phyloP scores from a whole-genome alignment of 2,888 invertebrate genomes.

The Arge pagana region DNA sequence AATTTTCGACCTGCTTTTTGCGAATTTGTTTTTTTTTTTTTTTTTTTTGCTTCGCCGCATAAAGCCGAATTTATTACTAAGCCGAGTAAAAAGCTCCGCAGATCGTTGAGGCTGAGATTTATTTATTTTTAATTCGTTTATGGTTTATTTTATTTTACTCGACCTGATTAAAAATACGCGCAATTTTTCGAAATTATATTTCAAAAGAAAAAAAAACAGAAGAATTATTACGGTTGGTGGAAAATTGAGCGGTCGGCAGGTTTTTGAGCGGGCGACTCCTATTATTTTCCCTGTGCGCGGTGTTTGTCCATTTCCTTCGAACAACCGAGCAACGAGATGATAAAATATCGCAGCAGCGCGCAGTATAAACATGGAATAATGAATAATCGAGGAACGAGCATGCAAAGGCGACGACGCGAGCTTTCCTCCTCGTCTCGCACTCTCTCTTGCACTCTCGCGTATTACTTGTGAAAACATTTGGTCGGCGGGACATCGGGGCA shows the following conservation, averaged over 20 bases:
- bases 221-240: too few species aligned
- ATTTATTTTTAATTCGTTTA: too few species aligned
- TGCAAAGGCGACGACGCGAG: constrained; percentile 2
- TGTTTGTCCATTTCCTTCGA: neutral
- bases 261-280: too few species aligned
- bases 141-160: too few species aligned
- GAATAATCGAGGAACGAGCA: neutral
- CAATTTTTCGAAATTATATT: too few species aligned
- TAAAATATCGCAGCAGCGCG: neutral
- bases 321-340: neutral
- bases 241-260: too few species aligned
- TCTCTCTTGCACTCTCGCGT: neutral
- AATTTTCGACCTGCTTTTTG: constrained; percentile 15
- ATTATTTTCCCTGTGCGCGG: neutral
- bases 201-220: too few species aligned
- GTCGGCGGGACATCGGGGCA: neutral
- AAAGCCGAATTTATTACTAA: too few species aligned
- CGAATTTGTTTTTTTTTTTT: neutral
- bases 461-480: neutral
- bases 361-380: constrained; percentile 9
- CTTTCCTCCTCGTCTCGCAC: neutral
- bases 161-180: too few species aligned
- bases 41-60: too few species aligned
- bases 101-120: too few species aligned
- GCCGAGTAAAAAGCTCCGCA: too few species aligned